Percentiles rank a stretch among this genome's conserved stretches.
phyloP scores from a whole-genome alignment of 2,797 vertebrate genomes.

The Periparus ater region DNA sequence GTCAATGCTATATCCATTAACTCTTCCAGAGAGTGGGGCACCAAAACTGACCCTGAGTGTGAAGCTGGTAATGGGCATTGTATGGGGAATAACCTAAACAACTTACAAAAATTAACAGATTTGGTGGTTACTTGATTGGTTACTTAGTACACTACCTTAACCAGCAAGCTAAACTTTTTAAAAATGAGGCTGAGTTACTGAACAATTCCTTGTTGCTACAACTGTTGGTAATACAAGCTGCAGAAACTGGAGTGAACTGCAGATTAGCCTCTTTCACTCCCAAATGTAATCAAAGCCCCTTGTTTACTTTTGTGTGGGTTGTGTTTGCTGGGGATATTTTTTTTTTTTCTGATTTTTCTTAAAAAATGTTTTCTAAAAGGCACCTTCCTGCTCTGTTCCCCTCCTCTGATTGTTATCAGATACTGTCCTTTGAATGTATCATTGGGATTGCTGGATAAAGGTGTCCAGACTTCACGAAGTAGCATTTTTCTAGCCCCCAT shows the following conservation, averaged over 20 bases:
- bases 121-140: slow-evolving; percentile 32
- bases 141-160: slow-evolving; percentile 55
- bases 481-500: not conserved
- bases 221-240: not conserved
- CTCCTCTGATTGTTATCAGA: not conserved
- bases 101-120: slow-evolving; percentile 54
- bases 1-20: not conserved
- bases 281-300: not conserved
- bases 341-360: not conserved
- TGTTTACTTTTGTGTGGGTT: not conserved
- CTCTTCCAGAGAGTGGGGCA: not conserved
- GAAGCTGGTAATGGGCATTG: not conserved
- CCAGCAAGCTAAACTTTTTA: slow-evolving; percentile 9
- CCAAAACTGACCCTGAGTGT: not conserved
- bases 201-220: slow-evolving; percentile 55
- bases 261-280: slow-evolving; percentile 31
- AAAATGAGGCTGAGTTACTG: not conserved
- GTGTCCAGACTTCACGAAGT: not conserved
- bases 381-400: not conserved
- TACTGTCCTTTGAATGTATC: not conserved
- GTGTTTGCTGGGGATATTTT: not conserved
- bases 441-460: not conserved
- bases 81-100: slow-evolving; percentile 31
- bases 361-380: not conserved
- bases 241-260: slow-evolving; percentile 29